These are phyloP conservation scores for Ecdyonurus torrentis DNA, from an alignment of 2,888 invertebrate species.

Conservation along the genomic window DNA sequence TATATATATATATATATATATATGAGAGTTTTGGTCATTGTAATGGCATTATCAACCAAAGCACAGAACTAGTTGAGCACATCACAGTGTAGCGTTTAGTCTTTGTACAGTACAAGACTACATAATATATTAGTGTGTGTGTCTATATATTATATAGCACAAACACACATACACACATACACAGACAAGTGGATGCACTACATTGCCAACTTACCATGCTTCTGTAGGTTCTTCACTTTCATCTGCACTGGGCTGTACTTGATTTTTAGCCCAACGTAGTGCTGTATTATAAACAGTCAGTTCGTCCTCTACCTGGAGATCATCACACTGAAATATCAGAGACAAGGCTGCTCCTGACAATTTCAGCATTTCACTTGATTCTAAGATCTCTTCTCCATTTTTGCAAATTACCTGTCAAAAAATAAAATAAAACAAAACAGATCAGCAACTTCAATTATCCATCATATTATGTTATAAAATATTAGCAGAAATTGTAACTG, in stretches of 20 bases:
- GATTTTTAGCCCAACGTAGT: background rate
- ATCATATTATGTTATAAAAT: background rate
- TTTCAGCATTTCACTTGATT: slow-evolving; percentile 21
- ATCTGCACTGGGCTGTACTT: too few species aligned
- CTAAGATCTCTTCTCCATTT: slow-evolving; percentile 35
- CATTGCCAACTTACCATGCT: background rate
- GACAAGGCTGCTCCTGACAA: background rate
- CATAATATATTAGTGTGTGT: too few species aligned
- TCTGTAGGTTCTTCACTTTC: background rate
- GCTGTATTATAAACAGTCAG: background rate
- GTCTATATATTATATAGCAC: too few species aligned
- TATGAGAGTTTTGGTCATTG: too few species aligned
- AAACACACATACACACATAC: too few species aligned
- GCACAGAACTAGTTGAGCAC: too few species aligned
- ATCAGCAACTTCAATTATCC: background rate
- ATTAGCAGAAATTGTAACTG: too few species aligned
- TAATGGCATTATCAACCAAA: too few species aligned
- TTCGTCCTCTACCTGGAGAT: background rate
- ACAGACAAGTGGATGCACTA: too few species aligned
- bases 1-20: too few species aligned
- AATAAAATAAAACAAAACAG: background rate
- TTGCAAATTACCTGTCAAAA: slow-evolving; percentile 29
- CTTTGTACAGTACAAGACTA: too few species aligned
- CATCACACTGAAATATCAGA: background rate
- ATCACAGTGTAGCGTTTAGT: too few species aligned